A percentile compares a stretch with the other conserved stretches of the same genome.
Conservation (phyloP, 2,797 vertebrate species). For the Craterocephalus amniculus region DNA sequence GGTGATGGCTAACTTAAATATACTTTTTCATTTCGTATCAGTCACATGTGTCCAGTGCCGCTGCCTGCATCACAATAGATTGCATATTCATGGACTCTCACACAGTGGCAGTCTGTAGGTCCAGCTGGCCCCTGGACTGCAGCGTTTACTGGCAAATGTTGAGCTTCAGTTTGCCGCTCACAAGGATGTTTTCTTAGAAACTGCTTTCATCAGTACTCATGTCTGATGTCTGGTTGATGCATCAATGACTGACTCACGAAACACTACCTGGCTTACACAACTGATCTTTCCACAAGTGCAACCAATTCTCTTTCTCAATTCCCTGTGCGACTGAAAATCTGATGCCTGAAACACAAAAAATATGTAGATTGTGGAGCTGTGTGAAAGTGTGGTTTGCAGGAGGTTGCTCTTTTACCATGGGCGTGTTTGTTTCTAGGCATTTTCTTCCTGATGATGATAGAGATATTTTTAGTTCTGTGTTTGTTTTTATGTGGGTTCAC, state of each 20-base stretch:
- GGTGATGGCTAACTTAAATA: constrained; percentile 41
- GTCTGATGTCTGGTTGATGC: constrained; percentile 50
- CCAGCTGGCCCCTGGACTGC: constrained; percentile 48
- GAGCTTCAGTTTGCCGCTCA: constrained; percentile 41
- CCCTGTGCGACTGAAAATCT: neutral
- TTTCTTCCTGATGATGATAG: too few relatives aligned
- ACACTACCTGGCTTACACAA: constrained; percentile 28
- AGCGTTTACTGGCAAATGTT: constrained; percentile 35
- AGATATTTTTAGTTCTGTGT: neutral
- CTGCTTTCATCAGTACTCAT: constrained; percentile 53
- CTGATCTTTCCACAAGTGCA: constrained; percentile 5
- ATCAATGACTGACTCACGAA: constrained; percentile 52
- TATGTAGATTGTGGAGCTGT: neutral
- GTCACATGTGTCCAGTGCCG: constrained; percentile 53
- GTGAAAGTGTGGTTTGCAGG: neutral
- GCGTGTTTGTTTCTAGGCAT: neutral
- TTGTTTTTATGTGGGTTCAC: neutral
- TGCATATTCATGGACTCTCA: constrained; percentile 5
- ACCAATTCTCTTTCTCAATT: constrained; percentile 10
- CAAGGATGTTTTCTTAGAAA: constrained; percentile 64
- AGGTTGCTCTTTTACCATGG: neutral
- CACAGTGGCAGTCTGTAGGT: constrained; percentile 21
- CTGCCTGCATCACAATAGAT: constrained; percentile 38
- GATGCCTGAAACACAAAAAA: neutral
- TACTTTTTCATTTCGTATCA: constrained; percentile 47